Base-by-base conservation (phyloP, 2,797 vertebrate species). In the Eptatretus atami region DNA sequence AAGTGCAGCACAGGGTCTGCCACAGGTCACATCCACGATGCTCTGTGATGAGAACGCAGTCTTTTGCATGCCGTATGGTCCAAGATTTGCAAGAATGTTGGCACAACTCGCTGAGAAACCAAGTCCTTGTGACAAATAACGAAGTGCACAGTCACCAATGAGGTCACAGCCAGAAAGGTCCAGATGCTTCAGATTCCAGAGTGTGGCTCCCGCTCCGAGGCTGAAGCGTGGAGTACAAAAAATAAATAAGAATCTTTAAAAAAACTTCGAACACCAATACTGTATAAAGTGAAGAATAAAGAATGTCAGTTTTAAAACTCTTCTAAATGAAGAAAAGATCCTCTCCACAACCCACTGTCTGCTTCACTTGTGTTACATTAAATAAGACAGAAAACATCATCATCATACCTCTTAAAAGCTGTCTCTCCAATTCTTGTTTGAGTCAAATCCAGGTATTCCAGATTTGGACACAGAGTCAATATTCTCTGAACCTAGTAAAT, bases 161-260 rank as follows among this genome's bases (percentile, higher is more conserved):
- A 85, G 85, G 68, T 93, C 90, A 69, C 92, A 96, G 9, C 92
- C 92, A 1, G 92, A 98, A 65, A 98, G 71, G 74, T 98, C 92
- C 69, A 98, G 76, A 67, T 87, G 83, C 64, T 79, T 77, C 67
- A 96, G 78, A 69, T 72, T 79, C 65, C 72, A 76, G 8, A 61
- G 57, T 61, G 9, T 61, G 57, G 57, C 57, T n/a, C 57, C 57
- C 10, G 57, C 57, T n/a, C 15, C 24, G 10, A 61, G 57, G 24
- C 57, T 61, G 57, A n/a, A 10, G 31, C 4, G 31, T 44, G 31
- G 31, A 44, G 31, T 44, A 44, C 31, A 44, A 44, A 8, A 8
- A 44, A 44, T 19, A 44, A 44, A 44, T 61, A 61, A 25, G 57
- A 14, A 14, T 60, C 24, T 19, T 14, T 1, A 9, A 9, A 60